phyloP scores from a whole-genome alignment of 2,888 invertebrate species.

The Apodemia duryi region DNA sequence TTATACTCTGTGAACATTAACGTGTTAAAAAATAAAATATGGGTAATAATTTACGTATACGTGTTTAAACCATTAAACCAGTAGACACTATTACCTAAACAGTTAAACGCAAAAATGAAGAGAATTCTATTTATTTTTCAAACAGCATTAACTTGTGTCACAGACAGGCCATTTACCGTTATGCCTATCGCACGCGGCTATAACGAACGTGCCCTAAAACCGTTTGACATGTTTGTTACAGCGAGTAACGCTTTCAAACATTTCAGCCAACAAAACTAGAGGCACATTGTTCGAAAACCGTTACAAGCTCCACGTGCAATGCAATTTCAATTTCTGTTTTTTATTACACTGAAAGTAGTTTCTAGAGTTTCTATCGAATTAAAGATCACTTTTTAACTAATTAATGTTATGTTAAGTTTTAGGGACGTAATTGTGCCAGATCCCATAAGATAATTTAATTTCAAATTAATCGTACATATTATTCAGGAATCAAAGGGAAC shows the following conservation, averaged over 20 bases:
- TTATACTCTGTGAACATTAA: too few species aligned
- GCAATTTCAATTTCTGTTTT: slow-evolving; percentile 5
- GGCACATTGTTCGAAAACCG: slow-evolving; percentile 4
- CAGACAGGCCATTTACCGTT: background rate
- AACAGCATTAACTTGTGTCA: slow-evolving; percentile 10
- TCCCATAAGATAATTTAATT: too few species aligned
- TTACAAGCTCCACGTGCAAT: slow-evolving; percentile 9
- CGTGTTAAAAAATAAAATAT: too few species aligned
- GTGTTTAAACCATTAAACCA: too few species aligned
- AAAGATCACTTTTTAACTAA: background rate
- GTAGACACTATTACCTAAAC: background rate
- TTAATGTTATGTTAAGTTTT: background rate
- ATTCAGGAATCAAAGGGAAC: too few species aligned
- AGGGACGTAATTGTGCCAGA: too few species aligned
- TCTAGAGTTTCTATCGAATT: background rate
- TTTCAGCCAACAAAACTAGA: background rate
- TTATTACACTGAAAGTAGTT: slow-evolving; percentile 1
- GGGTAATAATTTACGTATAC: too few species aligned
- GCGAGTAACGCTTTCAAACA: slow-evolving; percentile 9
- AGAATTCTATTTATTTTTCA: background rate
- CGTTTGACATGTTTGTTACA: slow-evolving; percentile 10
- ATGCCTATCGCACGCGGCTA: slow-evolving; percentile 11
- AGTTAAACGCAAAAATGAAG: background rate
- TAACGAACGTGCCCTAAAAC: slow-evolving; percentile 33
- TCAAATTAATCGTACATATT: too few species aligned